These are phyloP conservation scores for Chloroceryle aenea DNA, from an alignment of 2,113 vertebrate genomes.

Conservation along the genomic window DNA sequence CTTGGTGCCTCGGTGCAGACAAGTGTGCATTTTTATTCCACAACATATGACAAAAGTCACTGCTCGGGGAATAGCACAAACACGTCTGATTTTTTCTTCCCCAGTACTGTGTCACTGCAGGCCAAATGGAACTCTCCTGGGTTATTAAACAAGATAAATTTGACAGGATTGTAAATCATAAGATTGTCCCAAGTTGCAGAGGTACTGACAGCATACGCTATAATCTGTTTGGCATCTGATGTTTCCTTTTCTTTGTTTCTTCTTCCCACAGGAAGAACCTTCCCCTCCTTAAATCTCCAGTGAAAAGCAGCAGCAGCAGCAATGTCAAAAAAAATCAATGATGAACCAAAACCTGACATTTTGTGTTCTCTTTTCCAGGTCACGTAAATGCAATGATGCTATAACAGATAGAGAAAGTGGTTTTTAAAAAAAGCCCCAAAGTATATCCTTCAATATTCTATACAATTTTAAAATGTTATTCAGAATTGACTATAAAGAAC, in stretches of 20 bases:
- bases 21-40: accelerated
- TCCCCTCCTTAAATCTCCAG: background rate
- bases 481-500: background rate
- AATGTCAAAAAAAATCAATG: background rate
- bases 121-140: background rate
- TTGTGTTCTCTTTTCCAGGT: background rate
- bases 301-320: background rate
- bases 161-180: background rate
- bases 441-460: background rate
- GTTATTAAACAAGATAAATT: background rate
- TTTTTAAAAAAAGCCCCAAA: background rate
- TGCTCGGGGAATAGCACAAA: background rate
- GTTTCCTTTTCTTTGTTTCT: background rate
- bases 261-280: background rate
- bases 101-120: background rate
- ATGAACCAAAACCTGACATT: background rate
- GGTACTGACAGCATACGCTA: background rate
- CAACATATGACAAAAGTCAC: background rate
- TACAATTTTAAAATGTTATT: background rate
- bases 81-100: background rate
- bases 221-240: background rate
- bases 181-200: background rate
- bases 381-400: background rate
- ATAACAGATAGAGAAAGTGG: background rate
- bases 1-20: accelerated